Evolutionary conservation across 1,140 invertebrate genomes (phyloP).

Genomic region (Halyomorpha halys): DNA sequence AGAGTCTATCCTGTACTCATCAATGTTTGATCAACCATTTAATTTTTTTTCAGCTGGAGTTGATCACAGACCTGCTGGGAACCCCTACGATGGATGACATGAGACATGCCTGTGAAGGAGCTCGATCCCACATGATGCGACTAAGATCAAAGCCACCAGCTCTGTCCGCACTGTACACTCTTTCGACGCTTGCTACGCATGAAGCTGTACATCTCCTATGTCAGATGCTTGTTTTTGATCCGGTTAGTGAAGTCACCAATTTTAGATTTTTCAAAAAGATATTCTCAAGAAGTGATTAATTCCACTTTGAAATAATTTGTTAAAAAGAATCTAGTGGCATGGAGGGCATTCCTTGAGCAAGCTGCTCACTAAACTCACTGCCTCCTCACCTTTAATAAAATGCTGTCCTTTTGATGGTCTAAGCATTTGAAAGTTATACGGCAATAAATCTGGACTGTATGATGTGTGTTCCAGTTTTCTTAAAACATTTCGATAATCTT

Average conservation of each 20-base stretch:
- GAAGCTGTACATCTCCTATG: conserved; percentile 96
- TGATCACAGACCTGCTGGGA: conserved; percentile 93
- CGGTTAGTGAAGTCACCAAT: conserved; percentile 51
- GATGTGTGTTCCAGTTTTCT: no score
- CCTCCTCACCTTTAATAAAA: no score
- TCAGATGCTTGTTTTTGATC: conserved; percentile 97
- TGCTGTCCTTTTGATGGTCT: no score
- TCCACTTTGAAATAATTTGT: no score
- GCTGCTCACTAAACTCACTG: no score
- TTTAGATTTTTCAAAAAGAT: not conserved
- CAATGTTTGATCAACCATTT: no score
- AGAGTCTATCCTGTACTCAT: no score
- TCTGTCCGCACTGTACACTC: conserved; percentile 79
- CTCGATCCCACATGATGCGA: conserved; percentile 83
- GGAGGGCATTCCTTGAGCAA: no score
- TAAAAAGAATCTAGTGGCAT: no score
- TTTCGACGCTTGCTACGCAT: conserved; percentile 85
- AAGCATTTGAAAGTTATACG: no score
- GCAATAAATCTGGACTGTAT: no score
- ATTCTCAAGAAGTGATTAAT: not conserved
- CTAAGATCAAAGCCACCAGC: conserved; percentile 79
- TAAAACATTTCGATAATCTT: no score
- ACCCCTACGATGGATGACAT: conserved; percentile 94
- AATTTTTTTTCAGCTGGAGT: conserved; percentile 76
- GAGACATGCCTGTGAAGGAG: conserved; percentile 91